Conservation (phyloP, 2,888 invertebrate genomes). For the Dorcus hopei region DNA sequence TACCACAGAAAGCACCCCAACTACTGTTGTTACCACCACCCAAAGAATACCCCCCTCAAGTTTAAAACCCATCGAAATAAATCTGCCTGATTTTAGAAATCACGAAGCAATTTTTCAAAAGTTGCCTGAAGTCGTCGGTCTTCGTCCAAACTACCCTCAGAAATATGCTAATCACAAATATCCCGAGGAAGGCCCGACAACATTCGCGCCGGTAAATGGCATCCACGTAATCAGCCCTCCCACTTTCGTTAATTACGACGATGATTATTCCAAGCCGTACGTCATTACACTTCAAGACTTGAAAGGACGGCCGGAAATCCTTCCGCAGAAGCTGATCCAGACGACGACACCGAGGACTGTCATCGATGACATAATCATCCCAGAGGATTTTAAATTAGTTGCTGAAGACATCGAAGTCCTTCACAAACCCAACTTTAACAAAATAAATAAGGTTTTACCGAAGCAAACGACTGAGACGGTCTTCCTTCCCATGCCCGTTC, state of each 20-base stretch:
- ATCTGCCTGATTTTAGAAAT: too few species aligned
- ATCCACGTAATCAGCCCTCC: constrained; percentile 21
- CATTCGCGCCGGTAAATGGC: constrained; percentile 11
- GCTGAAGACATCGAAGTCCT: constrained; percentile 35
- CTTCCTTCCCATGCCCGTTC: background rate
- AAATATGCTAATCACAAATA: constrained; percentile 40
- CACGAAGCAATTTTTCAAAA: constrained; percentile 3
- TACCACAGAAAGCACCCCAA: background rate
- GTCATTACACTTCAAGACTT: constrained; percentile 7
- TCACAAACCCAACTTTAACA: constrained; percentile 6
- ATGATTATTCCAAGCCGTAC: constrained; percentile 14
- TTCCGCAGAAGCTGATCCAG: background rate
- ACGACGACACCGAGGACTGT: constrained; percentile 3
- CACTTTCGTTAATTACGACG: constrained; percentile 3
- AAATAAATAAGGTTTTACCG: constrained; percentile 14
- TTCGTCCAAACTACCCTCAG: constrained; percentile 14
- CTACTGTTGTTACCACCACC: constrained; percentile 4
- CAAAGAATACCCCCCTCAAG: too few species aligned
- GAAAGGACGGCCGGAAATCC: constrained; percentile 2
- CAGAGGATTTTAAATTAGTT: constrained; percentile 29
- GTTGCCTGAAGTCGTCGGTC: constrained; percentile 7
- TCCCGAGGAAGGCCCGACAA: constrained; percentile 28
- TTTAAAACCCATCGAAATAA: background rate
- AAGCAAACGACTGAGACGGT: constrained; percentile 19
- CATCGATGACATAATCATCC: constrained; percentile 19